Percentiles rank a stretch among this genome's conserved stretches.
Conservation (phyloP, 2,797 vertebrate genomes). For the Eleutherodactylus coqui region DNA sequence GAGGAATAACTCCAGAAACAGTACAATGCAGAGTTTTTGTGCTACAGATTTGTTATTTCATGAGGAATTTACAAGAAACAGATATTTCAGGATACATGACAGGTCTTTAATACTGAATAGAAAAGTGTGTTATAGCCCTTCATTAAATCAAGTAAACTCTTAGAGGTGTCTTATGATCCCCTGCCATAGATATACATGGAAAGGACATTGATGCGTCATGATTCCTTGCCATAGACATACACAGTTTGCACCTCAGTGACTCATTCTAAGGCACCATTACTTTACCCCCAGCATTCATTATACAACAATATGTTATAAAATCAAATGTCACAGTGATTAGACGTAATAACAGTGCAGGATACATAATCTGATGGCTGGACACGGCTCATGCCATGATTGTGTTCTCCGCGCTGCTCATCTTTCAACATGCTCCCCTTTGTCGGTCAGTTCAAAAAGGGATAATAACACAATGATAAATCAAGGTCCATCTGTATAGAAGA, state of each 20-base stretch:
- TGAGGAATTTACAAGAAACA: no score
- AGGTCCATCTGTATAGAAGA: constrained; percentile 10
- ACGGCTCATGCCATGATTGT: neutral
- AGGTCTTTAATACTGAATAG: no score
- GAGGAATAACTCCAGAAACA: no score
- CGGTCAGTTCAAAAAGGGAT: neutral
- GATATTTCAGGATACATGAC: no score
- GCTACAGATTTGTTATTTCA: no score
- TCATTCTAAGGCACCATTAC: neutral
- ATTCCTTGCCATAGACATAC: neutral
- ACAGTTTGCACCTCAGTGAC: neutral
- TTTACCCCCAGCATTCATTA: neutral
- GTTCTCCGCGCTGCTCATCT: neutral
- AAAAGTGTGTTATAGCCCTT: neutral
- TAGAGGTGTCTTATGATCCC: neutral
- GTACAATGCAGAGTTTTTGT: no score
- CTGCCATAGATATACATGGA: neutral
- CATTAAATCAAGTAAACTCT: constrained; percentile 9
- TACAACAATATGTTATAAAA: constrained; percentile 24
- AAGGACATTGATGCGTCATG: constrained; percentile 3
- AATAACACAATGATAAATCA: constrained; percentile 20
- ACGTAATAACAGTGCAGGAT: neutral
- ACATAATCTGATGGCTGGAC: neutral
- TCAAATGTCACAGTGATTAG: constrained; percentile 1
- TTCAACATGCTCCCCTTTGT: constrained; percentile 10